These are phyloP conservation scores for Drosophila niveifrons DNA, from an alignment of 2,888 invertebrate genomes.

Conservation along the genomic window DNA sequence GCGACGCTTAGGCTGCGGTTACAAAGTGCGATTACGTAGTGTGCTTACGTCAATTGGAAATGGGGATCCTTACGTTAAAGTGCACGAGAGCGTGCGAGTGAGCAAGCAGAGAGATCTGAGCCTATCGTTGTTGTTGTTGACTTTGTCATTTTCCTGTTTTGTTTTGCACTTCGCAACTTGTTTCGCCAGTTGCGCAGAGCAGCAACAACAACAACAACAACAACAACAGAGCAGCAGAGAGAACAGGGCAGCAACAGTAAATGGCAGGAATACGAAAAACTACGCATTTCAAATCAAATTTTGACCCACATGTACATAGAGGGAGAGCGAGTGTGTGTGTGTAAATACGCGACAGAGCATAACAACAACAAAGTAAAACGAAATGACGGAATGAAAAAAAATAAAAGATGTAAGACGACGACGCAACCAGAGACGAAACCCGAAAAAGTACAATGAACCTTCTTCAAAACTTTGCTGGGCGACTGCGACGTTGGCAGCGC, in stretches of 20 bases:
- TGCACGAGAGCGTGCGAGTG: conserved; percentile 1
- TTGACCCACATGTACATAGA: conserved; percentile 57
- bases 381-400: too few relatives aligned
- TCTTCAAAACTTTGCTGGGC: conserved; percentile 54
- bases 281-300: conserved; percentile 51
- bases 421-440: conserved; percentile 43
- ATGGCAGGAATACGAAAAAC: conserved; percentile 11
- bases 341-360: conserved; percentile 33
- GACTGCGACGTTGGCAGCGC: conserved; percentile 42
- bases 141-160: conserved; percentile 45
- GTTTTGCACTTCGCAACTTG: conserved; percentile 46
- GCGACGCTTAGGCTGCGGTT: too few relatives aligned
- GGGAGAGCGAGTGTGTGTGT: not conserved
- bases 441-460: conserved; percentile 76
- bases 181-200: conserved; percentile 38
- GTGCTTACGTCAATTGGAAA: not conserved
- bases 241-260: not conserved
- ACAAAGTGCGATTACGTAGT: not conserved
- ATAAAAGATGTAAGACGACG: conserved; percentile 27
- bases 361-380: conserved; percentile 20
- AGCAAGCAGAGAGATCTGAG: conserved; percentile 23
- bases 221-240: conserved; percentile 24
- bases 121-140: conserved; percentile 34
- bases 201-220: too few relatives aligned
- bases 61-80: not conserved